Percentiles rank a stretch among this genome's conserved stretches.
These are phyloP conservation scores for Mechanitis mazaeus DNA, from an alignment of 2,888 invertebrate species.

Conservation along the genomic window DNA sequence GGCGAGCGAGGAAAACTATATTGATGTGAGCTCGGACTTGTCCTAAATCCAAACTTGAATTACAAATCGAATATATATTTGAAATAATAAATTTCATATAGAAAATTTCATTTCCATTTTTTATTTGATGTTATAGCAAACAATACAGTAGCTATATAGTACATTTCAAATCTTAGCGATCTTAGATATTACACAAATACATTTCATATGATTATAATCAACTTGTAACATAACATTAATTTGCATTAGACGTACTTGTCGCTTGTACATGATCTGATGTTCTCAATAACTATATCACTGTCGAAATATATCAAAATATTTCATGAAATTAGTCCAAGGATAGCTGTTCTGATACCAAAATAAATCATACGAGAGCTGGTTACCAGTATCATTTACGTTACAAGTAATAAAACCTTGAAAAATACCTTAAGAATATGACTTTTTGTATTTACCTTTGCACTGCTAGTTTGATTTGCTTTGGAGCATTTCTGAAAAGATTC, in stretches of 20 bases:
- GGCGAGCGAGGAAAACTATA: constrained; percentile 62
- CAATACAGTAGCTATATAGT: neutral
- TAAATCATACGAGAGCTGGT: neutral
- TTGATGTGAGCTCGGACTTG: constrained; percentile 63
- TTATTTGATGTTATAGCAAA: constrained; percentile 8
- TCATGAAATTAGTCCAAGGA: constrained; percentile 26
- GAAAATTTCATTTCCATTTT: no score
- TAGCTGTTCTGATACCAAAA: constrained; percentile 9
- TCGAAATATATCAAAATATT: constrained; percentile 14
- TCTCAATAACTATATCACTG: constrained; percentile 11
- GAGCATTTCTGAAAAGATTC: constrained; percentile 88
- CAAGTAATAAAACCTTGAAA: no score
- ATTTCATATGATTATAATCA: no score
- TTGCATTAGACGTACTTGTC: neutral
- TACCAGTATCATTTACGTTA: no score
- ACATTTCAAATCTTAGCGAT: no score
- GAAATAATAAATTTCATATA: no score
- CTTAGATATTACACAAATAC: no score
- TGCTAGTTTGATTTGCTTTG: constrained; percentile 86
- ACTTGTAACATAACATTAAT: neutral
- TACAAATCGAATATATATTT: no score
- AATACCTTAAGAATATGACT: no score
- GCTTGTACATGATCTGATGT: neutral
- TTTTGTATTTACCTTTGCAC: constrained; percentile 82
- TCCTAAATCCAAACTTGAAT: constrained; percentile 51